Evolutionary conservation across 2,113 vertebrate genomes (phyloP).

Genomic region (Romanogobio albipinnatus): DNA sequence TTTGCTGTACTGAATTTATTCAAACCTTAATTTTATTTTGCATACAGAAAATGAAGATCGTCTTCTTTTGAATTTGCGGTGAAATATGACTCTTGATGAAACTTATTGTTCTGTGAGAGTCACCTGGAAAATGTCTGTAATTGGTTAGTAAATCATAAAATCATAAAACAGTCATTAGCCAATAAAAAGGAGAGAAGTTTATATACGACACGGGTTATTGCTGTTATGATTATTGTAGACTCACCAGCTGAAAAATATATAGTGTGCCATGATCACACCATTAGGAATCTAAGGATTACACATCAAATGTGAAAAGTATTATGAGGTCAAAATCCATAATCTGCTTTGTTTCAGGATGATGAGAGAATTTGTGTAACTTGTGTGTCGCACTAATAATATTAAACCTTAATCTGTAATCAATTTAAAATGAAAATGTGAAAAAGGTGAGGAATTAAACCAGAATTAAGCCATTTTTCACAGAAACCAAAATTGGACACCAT

Average conservation of each 20-base stretch:
- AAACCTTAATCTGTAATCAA: not conserved
- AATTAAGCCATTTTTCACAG: not conserved
- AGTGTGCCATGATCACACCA: no score
- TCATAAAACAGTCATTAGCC: not conserved
- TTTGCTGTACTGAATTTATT: no score
- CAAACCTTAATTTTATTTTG: no score
- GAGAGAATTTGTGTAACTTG: not conserved
- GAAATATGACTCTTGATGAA: not conserved
- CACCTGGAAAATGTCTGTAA: not conserved
- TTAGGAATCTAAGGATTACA: no score
- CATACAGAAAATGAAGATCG: no score
- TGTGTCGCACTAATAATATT: not conserved
- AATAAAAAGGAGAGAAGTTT: not conserved
- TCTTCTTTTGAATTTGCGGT: not conserved
- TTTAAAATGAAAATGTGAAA: not conserved
- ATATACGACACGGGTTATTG: not conserved
- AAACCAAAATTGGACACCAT: constrained; percentile 36
- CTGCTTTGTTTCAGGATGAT: not conserved
- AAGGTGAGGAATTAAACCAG: not conserved
- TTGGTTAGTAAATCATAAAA: not conserved
- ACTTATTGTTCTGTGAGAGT: not conserved
- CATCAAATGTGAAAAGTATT: not conserved
- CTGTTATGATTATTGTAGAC: no score
- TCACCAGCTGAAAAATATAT: no score
- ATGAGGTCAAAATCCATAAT: not conserved